Evolutionary conservation across 2,113 vertebrate species (phyloP).

Genomic region (Coptodon rendalli): DNA sequence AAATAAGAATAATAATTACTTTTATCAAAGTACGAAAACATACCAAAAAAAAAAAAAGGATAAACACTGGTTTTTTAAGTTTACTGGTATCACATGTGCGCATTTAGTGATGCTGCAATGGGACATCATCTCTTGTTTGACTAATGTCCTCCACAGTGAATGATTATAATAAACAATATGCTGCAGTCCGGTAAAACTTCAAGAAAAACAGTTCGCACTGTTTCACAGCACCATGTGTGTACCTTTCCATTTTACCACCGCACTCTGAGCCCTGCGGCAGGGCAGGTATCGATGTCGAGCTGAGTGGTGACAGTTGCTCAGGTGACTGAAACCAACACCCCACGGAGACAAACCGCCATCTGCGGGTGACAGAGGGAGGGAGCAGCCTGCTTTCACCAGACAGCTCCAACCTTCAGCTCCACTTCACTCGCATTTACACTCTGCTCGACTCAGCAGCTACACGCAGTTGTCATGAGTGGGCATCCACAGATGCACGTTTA

Average conservation of each 20-base stretch:
- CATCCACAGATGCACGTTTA: neutral
- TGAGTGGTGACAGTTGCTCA: constrained; percentile 21
- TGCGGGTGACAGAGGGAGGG: constrained; percentile 20
- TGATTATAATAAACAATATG: neutral
- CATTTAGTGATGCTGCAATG: neutral
- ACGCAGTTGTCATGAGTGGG: neutral
- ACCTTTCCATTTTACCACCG: neutral
- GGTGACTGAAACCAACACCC: constrained; percentile 31
- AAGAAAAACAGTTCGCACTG: neutral
- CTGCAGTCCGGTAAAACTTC: neutral
- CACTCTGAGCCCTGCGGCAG: neutral
- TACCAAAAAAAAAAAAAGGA: accelerated
- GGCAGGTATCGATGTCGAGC: constrained; percentile 15
- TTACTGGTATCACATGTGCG: neutral
- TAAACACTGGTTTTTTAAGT: neutral
- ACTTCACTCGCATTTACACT: neutral
- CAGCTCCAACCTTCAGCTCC: neutral
- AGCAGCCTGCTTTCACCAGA: neutral
- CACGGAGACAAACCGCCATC: neutral
- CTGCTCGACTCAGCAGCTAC: neutral
- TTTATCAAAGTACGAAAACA: neutral
- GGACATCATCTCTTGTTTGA: neutral
- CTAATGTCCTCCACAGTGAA: neutral
- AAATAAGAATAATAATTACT: neutral
- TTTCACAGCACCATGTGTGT: neutral